Percentiles rank a stretch among this genome's conserved stretches.
phyloP scores from a whole-genome alignment of 2,113 vertebrate species.

The Zootoca vivipara region DNA sequence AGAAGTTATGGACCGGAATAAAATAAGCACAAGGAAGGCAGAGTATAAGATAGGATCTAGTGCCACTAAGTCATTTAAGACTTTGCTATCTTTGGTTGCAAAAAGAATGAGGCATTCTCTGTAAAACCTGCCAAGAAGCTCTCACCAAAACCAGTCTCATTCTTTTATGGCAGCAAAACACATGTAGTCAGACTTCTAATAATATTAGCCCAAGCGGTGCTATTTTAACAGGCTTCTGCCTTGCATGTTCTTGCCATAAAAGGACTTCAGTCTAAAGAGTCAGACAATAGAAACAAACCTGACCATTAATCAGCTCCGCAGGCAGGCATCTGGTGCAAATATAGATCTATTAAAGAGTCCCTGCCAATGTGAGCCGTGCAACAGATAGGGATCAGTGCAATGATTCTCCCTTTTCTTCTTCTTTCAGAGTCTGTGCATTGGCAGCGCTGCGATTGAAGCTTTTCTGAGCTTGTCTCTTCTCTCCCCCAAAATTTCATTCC shows the following conservation, averaged over 20 bases:
- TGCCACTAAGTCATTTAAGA: not conserved
- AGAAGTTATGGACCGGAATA: not conserved
- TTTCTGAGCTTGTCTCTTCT: not conserved
- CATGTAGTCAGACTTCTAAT: not conserved
- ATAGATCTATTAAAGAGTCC: not conserved
- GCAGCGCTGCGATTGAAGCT: not conserved
- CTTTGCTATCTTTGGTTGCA: not conserved
- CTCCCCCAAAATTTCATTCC: not conserved
- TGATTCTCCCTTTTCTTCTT: not conserved
- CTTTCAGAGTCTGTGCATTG: not conserved
- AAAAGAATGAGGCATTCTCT: constrained; percentile 29
- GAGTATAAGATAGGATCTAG: not conserved
- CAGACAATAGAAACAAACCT: not conserved
- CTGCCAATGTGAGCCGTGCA: not conserved
- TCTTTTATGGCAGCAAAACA: not conserved
- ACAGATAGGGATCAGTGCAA: not conserved
- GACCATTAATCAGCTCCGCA: not conserved
- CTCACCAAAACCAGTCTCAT: not conserved
- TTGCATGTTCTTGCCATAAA: constrained; percentile 10
- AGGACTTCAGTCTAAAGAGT: not conserved
- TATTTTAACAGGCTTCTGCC: constrained; percentile 1
- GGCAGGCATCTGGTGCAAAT: not conserved
- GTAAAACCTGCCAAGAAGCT: constrained; percentile 19
- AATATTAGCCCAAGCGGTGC: not conserved
- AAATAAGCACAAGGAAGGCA: not conserved